Evolutionary conservation across 2,888 invertebrate genomes (phyloP), one percentile per base, ranked within the genome.

Genomic region (Pachymerium ferrugineum): DNA sequence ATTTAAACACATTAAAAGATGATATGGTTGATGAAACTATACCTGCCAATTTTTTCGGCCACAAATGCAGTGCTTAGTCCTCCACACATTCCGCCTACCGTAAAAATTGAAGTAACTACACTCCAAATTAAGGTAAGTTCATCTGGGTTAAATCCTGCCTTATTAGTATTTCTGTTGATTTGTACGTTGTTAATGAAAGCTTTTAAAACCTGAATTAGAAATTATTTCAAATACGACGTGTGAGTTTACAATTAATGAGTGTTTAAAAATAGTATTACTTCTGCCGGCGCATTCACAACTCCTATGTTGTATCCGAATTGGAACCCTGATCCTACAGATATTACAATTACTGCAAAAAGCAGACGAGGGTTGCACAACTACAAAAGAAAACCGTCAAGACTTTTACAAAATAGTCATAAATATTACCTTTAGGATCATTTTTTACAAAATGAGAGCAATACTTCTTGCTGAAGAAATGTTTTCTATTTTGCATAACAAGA

Each of bases 21-120:
- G 6, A 12, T 10, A 68, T 68, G 14, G 8, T 35, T 35, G 8
- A 8, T 35, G 35, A 6, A 14, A 10, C n/a, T 5, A 1, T 25
- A 68, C 68, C 68, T 68, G 68, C 68, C 68, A 2, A 68, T 10
- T 68, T 83, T 87, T 82, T 93, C 88, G n/a, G 92, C 92, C 16
- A 91, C 82, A 78, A 88, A 87, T 42, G 93, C 91, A 0, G 93
- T 93, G 0, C 89, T 84, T 70, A 95, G 83, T 0, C 94, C 95
- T 0, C 97, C 96, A 30, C 89, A 85, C 78, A 93, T 91, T 42
- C 95, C 97, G 6, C 96, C 96, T 25, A 94, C 87, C 42, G 95
- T 87, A 83, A 94, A 96, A 75, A 94, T 88, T n/a, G 95, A 91
- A 10, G 96, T 94, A 29, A 94, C 87, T 8, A 83, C 73, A 4